Evolutionary conservation across 2,113 vertebrate genomes (phyloP), one percentile per base, ranked within the genome.

Genomic region (Leptodactylus fuscus): DNA sequence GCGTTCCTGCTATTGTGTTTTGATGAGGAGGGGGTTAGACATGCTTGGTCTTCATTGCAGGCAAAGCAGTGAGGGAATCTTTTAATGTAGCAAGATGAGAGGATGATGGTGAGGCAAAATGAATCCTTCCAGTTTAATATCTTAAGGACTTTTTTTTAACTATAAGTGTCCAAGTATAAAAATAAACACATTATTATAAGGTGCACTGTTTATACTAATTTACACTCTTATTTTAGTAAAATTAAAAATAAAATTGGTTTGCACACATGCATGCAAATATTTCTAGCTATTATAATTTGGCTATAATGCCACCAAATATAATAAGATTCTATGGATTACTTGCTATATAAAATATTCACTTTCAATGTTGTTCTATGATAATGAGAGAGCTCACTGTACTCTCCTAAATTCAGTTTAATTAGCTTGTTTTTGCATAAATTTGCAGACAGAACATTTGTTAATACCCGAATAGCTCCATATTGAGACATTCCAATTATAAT

Each of bases 401-500:
- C 24, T 73, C 55, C 84, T 81, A 81, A 86, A 86, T 81, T 77
- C 65, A 38, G 49, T 81, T 80, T 86, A 81, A 86, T 86, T 81
- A 86, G 65, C 36, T 51, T 83, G 74, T 74, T 46, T 85, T 71
- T 81, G 76, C 76, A 73, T 81, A 86, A 81, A 80, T 81, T 80
- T 81, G 84, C 51, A 46, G 55, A 60, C 32, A n/a, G 77, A 86
- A 80, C 76, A 80, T 85, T 85, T 79, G 62, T 70, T 85, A 85
- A 80, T 70, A 29, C 76, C 44, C 32, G 65, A 36, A 80, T 80
- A 38, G 34, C 62, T 85, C 62, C 76, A 55, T 83, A 85, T 85
- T 55, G 62, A 79, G 48, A 27, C 74, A 78, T 69, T 84, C 13
- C 49, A 27, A 69, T 85, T 51, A 69, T 49, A 80, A 78, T 85